Base-by-base conservation (phyloP, 2,888 invertebrate genomes). In the Athalia rosae region DNA sequence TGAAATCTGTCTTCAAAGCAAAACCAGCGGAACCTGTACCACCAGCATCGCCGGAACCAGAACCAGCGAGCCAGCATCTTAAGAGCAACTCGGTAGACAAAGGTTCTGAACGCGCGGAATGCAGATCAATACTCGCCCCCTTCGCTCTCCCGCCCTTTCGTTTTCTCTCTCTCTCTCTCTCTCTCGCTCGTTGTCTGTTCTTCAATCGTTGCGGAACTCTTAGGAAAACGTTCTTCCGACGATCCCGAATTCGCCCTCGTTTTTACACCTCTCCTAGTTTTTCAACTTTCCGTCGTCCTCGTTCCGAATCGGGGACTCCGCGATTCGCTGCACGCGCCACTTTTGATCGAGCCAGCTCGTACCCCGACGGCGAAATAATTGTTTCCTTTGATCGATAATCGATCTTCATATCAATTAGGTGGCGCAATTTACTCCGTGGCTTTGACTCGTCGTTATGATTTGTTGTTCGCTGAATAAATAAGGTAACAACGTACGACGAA, bases 61-160 rank as follows among this genome's bases (percentile, higher is more conserved):
- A 61, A 61, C 6, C 59, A 59, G 15, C 11, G 15, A 11, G n/a
- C n/a, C 66, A 47, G 59, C 67, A 47, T 66, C 71, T 59, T 62
- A 73, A 28, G 45, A 77, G 69, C 45, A 56, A 69, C 56, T 64
- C 5, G 74, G 62, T 62, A 77, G 74, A 74, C 71, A 77, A 74
- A 77, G 63, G 73, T 67, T 28, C 41, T 59, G 45, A 66, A 61
- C 74, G 58, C 48, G 11, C 62, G 61, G 76, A 79, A 79, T 56
- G 78, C 64, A 77, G 74, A 79, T 78, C 79, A 79, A 79, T 77
- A 69, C 71, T 53, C 64, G 62, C 71, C 62, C 62, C 74, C 48
- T 74, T 61, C 61, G 50, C 62, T 74, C 62, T 74, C 61, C 50
- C 61, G 79, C 77, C 76, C 69, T 76, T 77, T 79, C 69, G 66